Conservation (phyloP, 2,113 vertebrate species). For the Aix galericulata region DNA sequence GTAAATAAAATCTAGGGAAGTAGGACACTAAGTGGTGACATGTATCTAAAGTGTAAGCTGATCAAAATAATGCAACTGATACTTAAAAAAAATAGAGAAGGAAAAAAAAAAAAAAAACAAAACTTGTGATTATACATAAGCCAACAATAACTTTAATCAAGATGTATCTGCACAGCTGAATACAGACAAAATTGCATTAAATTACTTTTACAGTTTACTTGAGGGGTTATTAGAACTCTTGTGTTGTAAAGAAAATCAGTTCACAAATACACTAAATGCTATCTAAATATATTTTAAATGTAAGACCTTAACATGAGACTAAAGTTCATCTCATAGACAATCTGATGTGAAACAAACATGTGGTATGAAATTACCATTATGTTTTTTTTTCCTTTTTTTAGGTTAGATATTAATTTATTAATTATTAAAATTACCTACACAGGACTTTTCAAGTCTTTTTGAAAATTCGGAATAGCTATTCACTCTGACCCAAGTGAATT, state of each 20-base stretch:
- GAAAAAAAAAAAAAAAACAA: background rate
- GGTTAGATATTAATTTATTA: background rate
- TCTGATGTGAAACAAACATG: background rate
- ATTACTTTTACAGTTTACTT: constrained; percentile 26
- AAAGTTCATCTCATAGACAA: background rate
- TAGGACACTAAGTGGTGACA: background rate
- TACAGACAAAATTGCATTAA: constrained; percentile 43
- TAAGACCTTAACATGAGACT: background rate
- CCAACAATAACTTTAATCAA: constrained; percentile 58
- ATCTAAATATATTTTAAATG: background rate
- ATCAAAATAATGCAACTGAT: background rate
- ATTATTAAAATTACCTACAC: background rate
- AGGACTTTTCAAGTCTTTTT: background rate
- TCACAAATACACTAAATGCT: background rate
- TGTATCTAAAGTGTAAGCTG: background rate
- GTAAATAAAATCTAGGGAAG: constrained; percentile 9
- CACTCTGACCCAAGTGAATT: background rate
- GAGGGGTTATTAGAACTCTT: background rate
- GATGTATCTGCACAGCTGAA: constrained; percentile 3
- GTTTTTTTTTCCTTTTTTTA: background rate
- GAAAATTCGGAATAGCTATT: background rate
- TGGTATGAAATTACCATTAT: background rate
- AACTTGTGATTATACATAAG: background rate
- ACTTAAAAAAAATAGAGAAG: background rate
- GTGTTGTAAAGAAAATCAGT: constrained; percentile 10